Evolutionary conservation across 2,113 vertebrate genomes (phyloP), one percentile per base, ranked within the genome.

Genomic region (Phainopepla nitens): DNA sequence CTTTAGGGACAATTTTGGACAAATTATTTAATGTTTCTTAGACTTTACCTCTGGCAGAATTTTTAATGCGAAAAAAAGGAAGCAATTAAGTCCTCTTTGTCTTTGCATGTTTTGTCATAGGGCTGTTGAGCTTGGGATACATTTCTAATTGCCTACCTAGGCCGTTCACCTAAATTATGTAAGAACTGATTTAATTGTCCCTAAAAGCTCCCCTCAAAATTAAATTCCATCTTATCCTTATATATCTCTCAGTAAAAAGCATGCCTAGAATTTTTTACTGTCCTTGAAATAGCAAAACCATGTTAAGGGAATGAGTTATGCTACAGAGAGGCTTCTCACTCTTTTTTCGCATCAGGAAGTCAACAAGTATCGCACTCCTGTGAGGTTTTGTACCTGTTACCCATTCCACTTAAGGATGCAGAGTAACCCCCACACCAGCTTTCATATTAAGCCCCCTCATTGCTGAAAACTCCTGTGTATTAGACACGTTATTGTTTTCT

Each of bases 141-240:
- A 68, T 78, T 93, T 83, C 68, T 93, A 92, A 78, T 88, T 92
- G 51, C 11, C 45, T 90, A 51, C 24, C 70, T 58, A 41, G 47
- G 44, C 25, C 11, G 11, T 78, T 91, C 82, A 70, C 79, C 49
- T 92, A 78, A 70, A 83, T 92, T 75, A 93, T 66, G 31, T 77
- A 75, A 83, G 47, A 96, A 31, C 12, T 94, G 47, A 95, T 94
- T 87, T 94, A 94, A 95, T 94, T 77, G 88, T 73, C 54, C 56
- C 51, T 92, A 90, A 96, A 96, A 96, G 60, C 68, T 81, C 85
- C 15, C 50, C 44, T 87, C 62, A 69, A 36, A 62, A 93, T 81
- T 68, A 88, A 94, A 82, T 84, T 89, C 75, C 35, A 81, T 9
- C 64, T 62, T 60, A 58, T 45, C 24, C 33, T 66, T 77, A 54